phyloP scores from a whole-genome alignment of 2,797 vertebrate species.

The Lepilemur ruficaudatus region DNA sequence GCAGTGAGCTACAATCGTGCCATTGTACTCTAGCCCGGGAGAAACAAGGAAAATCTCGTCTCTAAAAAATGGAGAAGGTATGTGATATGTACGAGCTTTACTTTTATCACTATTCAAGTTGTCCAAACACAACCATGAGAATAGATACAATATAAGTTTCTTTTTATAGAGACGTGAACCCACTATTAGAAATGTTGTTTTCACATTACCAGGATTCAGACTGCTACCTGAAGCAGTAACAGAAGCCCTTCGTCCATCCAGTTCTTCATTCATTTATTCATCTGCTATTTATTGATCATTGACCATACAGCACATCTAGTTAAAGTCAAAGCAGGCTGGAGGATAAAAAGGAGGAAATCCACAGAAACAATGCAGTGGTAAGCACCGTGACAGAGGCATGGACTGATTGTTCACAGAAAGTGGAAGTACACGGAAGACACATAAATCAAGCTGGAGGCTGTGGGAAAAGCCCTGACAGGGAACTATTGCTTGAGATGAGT shows the following conservation, averaged over 20 bases:
- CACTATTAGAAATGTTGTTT: neutral
- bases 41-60: neutral
- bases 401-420: neutral
- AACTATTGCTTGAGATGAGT: neutral
- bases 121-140: neutral
- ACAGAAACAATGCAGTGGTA: neutral
- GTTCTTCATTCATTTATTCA: neutral
- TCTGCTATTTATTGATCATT: slow-evolving; percentile 19
- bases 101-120: neutral
- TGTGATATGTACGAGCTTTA: neutral
- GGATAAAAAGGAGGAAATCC: neutral
- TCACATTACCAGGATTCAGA: neutral
- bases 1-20: neutral
- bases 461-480: neutral
- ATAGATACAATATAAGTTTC: neutral
- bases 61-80: neutral
- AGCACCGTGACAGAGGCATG: neutral
- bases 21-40: neutral
- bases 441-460: neutral
- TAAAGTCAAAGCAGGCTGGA: neutral
- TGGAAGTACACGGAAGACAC: neutral
- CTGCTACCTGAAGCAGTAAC: neutral
- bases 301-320: neutral
- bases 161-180: neutral
- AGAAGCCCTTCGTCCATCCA: neutral